phyloP scores from a whole-genome alignment of 2,797 vertebrate genomes.

The Acanthornis magna region DNA sequence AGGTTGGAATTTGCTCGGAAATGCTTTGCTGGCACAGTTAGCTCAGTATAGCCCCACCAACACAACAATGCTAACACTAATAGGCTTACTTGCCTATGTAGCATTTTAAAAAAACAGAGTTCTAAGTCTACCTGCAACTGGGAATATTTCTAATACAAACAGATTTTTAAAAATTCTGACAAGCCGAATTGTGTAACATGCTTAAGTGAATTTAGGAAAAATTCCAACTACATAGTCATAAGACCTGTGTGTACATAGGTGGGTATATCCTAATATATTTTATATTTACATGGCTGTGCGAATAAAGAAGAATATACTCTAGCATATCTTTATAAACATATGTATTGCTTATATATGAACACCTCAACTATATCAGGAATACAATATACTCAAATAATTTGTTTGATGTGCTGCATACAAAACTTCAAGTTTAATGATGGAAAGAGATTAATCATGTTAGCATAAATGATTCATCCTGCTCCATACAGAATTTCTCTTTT shows the following conservation, averaged over 20 bases:
- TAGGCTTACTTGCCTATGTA: background rate
- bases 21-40: background rate
- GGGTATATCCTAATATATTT: background rate
- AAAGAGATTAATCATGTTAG: background rate
- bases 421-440: background rate
- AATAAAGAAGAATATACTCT: background rate
- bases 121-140: background rate
- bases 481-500: background rate
- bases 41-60: background rate
- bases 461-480: conserved; percentile 23
- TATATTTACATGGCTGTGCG: background rate
- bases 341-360: background rate
- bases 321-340: background rate
- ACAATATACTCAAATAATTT: background rate
- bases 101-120: background rate
- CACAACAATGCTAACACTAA: background rate
- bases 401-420: background rate
- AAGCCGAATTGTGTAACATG: background rate
- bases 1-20: background rate
- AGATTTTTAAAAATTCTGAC: background rate
- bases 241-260: background rate
- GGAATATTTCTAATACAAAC: background rate
- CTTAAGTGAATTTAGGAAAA: background rate
- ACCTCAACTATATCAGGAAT: background rate
- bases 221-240: background rate